These are phyloP conservation scores for Gymnocheta viridis DNA, from an alignment of 2,888 invertebrate species.

Conservation along the genomic window DNA sequence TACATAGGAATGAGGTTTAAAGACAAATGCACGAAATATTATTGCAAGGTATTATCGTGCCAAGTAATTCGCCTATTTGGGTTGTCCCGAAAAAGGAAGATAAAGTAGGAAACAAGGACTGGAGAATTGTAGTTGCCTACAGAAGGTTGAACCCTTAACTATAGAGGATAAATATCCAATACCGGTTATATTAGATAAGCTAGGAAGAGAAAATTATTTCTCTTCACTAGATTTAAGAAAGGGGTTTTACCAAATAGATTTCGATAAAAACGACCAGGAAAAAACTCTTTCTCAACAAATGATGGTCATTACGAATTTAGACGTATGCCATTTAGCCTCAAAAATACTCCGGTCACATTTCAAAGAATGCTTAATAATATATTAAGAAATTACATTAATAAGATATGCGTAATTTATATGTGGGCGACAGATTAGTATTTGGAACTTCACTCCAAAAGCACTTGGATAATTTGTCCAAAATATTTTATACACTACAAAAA, in stretches of 20 bases:
- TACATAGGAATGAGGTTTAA: no score
- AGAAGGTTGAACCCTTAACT: no score
- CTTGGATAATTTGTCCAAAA: not conserved
- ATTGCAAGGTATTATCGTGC: no score
- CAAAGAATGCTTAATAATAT: conserved; percentile 26
- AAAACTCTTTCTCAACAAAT: not conserved
- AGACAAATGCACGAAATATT: no score
- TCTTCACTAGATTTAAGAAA: not conserved
- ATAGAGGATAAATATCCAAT: no score
- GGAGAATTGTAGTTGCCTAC: no score
- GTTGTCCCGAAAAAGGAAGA: no score
- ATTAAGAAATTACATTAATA: conserved; percentile 7
- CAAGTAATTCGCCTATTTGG: no score
- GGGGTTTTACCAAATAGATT: not conserved
- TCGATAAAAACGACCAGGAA: not conserved
- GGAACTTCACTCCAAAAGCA: not conserved
- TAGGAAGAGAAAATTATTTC: not conserved
- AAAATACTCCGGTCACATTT: conserved; percentile 18
- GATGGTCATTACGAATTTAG: conserved; percentile 35
- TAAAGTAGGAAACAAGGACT: no score
- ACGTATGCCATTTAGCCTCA: conserved; percentile 36
- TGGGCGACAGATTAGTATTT: not conserved
- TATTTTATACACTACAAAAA: not conserved
- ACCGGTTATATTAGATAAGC: no score
- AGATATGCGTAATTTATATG: conserved; percentile 5